A percentile compares a stretch with the other conserved stretches of the same genome.
phyloP scores from a whole-genome alignment of 1,140 invertebrate species.

The Drosophila subpulchrella region DNA sequence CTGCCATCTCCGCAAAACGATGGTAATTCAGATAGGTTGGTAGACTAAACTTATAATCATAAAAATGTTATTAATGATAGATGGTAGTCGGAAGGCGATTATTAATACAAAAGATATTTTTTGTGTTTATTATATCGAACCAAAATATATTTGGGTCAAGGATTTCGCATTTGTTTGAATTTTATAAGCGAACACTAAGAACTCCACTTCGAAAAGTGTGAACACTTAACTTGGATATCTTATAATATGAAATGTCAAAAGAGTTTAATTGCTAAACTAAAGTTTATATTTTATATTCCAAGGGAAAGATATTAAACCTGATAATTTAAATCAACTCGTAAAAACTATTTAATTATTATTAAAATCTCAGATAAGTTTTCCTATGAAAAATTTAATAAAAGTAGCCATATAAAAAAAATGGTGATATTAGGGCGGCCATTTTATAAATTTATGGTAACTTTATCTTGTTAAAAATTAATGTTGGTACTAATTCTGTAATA shows the following conservation, averaged over 20 bases:
- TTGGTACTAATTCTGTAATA: no score
- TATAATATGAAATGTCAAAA: not conserved
- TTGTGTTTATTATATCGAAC: not conserved
- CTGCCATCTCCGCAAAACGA: not conserved
- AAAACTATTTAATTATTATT: not conserved
- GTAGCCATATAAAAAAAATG: no score
- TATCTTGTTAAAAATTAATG: no score
- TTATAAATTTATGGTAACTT: no score
- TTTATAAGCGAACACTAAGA: not conserved
- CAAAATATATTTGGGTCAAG: not conserved
- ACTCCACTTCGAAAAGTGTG: no score
- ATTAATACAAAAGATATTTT: not conserved
- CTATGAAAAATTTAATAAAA: no score
- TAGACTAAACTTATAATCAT: not conserved
- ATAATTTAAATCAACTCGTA: not conserved
- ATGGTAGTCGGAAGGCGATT: no score
- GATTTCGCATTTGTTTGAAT: not conserved
- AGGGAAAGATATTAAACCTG: not conserved
- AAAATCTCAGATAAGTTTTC: no score
- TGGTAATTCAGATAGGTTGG: not conserved
- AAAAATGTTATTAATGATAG: no score
- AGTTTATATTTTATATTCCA: not conserved
- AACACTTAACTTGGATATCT: not conserved
- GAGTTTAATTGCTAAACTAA: not conserved
- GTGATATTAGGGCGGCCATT: no score